These are phyloP conservation scores for Corythaeola cristata DNA, from an alignment of 2,113 vertebrate species.

Conservation along the genomic window DNA sequence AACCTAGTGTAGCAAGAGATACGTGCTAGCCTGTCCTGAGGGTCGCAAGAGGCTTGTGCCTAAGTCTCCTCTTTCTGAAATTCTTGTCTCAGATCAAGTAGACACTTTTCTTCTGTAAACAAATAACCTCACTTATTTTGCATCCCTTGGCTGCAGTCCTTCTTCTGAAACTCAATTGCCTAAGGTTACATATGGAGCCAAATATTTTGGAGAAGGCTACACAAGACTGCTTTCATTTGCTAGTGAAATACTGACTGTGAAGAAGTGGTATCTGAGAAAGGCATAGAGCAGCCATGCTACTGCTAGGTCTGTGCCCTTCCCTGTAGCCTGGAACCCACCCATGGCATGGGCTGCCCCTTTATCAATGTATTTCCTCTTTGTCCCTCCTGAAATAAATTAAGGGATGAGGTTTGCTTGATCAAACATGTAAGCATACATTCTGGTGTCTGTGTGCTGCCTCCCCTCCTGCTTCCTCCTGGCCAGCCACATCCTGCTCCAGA, in stretches of 20 bases:
- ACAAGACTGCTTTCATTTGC: neutral
- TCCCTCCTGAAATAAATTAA: neutral
- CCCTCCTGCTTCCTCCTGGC: neutral
- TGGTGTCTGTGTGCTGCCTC: neutral
- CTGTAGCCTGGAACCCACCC: neutral
- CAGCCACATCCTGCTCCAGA: neutral
- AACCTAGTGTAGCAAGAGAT: neutral
- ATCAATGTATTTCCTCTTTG: neutral
- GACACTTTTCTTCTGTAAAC: neutral
- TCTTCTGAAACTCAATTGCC: neutral
- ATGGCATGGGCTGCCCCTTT: neutral
- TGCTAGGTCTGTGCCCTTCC: neutral
- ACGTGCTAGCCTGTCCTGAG: neutral
- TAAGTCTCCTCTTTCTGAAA: neutral
- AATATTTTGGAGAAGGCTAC: neutral
- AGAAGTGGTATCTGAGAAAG: neutral
- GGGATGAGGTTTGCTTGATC: neutral
- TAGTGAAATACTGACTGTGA: neutral
- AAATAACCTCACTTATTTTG: neutral
- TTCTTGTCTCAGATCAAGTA: neutral
- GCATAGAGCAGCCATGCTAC: accelerated
- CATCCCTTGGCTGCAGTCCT: neutral
- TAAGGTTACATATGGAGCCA: neutral
- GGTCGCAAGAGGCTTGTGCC: neutral
- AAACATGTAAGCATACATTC: neutral